Percentiles rank a stretch among this genome's conserved stretches.
These are phyloP conservation scores for Chaunax sp. DNA, from an alignment of 2,797 vertebrate genomes.

Conservation along the genomic window DNA sequence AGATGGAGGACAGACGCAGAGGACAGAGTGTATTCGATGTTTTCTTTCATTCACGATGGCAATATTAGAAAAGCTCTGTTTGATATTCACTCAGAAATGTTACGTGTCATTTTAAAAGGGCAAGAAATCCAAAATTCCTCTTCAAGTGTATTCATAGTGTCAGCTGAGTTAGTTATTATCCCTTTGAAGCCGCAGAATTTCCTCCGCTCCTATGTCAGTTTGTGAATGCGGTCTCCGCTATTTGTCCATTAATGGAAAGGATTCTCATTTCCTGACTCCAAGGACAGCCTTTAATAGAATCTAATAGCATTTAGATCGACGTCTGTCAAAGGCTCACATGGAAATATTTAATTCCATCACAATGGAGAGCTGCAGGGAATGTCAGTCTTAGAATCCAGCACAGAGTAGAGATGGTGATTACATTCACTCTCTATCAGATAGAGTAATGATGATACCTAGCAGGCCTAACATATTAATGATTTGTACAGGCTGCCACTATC, in stretches of 20 bases:
- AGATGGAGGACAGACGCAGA: background rate
- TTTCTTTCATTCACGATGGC: background rate
- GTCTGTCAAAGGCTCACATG: constrained; percentile 11
- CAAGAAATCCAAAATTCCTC: background rate
- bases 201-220: constrained; percentile 24
- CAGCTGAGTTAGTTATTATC: constrained; percentile 35
- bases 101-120: constrained; percentile 15
- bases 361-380: background rate
- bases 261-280: constrained; percentile 20
- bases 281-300: constrained; percentile 25
- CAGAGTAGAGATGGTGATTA: too few species aligned
- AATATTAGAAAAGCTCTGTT: background rate
- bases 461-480: too few species aligned
- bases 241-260: constrained; percentile 11
- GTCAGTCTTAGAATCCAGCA: too few species aligned
- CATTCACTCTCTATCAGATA: too few species aligned
- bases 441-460: too few species aligned
- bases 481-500: too few species aligned
- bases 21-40: background rate
- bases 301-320: constrained; percentile 18
- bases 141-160: constrained; percentile 38
- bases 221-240: constrained; percentile 21
- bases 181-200: constrained; percentile 4
- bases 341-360: constrained; percentile 27
- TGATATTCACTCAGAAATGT: constrained; percentile 4